Base-by-base conservation (phyloP, 2,797 vertebrate genomes). In the Leptodactylus fallax region DNA sequence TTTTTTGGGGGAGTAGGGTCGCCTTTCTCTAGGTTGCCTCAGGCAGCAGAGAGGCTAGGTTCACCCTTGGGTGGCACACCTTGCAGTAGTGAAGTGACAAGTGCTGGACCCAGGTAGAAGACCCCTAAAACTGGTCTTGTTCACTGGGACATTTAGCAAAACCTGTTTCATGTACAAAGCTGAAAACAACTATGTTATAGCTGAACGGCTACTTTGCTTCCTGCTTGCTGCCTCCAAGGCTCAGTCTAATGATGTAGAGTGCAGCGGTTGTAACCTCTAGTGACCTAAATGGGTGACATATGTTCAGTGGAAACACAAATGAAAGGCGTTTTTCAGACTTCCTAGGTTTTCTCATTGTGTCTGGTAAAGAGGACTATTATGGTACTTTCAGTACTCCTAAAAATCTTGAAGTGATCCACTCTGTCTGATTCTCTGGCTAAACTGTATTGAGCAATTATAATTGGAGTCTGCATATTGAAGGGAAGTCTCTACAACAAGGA, bases 251-350 rank as follows among this genome's bases (percentile, higher is more conserved):
- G 80, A 67, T 51, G 80, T 10, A 10, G 80, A 23, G 80, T 7
- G 14, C 27, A 51, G 63, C 47, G 80, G 63, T 67, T 55, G 45
- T 12, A 55, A 82, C 80, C 80, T 69, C 45, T 49, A 0, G 9
- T 53, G 47, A 82, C 63, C 49, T 82, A 25, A 82, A 82, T 69
- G 12, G 53, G 36, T 27, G 80, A 14, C 80, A 81, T 65, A 49
- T 65, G 80, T 69, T 82, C 45, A 47, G 45, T 7, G 0, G 23
- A 53, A 51, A 25, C 63, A 27, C 16, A 25, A 69, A 17, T 69
- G 23, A 67, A 25, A 11, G 58, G 7, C 51, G 1, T 81, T 25
- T 14, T 80, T 25, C 79, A 61, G 79, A 36, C 58, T 47, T 80
- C 7, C 36, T 7, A 23, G 13, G 16, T 61, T 63, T 58, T 13